Conservation (phyloP, 2,797 vertebrate species). For the Coilia nasus region DNA sequence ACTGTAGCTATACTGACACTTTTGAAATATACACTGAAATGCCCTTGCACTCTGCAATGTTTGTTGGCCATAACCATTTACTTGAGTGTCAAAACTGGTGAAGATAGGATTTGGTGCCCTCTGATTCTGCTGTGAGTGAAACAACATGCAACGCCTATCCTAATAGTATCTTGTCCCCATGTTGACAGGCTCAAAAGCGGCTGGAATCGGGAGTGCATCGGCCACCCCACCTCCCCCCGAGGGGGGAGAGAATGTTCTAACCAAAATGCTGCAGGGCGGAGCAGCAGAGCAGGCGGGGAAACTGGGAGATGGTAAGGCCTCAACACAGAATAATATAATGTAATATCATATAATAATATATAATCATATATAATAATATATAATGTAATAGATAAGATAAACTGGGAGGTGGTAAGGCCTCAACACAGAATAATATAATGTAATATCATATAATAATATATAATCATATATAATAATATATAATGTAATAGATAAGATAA, state of each 20-base stretch:
- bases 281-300: slow-evolving; percentile 98
- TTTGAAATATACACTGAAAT: neutral
- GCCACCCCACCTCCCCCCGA: slow-evolving; percentile 74
- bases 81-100: neutral
- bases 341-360: too few relatives aligned
- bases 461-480: too few relatives aligned
- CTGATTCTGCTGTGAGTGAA: neutral
- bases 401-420: slow-evolving; percentile 88
- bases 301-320: slow-evolving; percentile 89
- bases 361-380: too few relatives aligned
- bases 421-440: too few relatives aligned
- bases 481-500: slow-evolving; percentile 67
- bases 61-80: neutral
- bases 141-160: neutral
- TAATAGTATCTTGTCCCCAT: neutral
- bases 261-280: slow-evolving; percentile 93
- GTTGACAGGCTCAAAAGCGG: slow-evolving; percentile 81
- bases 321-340: too few relatives aligned
- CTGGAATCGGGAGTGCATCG: slow-evolving; percentile 77
- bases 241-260: slow-evolving; percentile 92
- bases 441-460: too few relatives aligned
- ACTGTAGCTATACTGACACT: slow-evolving; percentile 13
- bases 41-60: neutral
- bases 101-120: neutral
- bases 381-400: slow-evolving; percentile 67